Evolutionary conservation across 2,113 vertebrate species (phyloP), one percentile per base, ranked within the genome.

Genomic region (Sinocyclocheilus maitianheensis): DNA sequence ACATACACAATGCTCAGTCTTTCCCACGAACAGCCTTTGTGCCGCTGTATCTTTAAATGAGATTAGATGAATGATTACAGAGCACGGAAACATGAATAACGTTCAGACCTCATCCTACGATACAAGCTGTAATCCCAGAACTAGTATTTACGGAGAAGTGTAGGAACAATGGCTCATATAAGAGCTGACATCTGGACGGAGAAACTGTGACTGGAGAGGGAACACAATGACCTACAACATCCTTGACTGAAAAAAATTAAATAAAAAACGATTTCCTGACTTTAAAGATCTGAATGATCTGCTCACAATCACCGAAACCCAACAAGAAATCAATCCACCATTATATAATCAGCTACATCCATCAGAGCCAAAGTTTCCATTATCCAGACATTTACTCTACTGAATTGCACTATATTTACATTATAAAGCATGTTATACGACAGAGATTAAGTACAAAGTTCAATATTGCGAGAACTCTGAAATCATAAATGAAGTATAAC

Each of bases 31-130:
- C 81, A 16, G 24, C 72, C 63, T 62, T 87, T 87, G 77, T 89
- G 67, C 77, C 34, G 14, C 67, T 58, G 76, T 34, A 81, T 83
- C 72, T 89, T 83, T 87, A 85, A 85, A 83, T 79, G 63, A 84
- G 86, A 89, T 89, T 87, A 89, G 81, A 78, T 77, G 83, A 89
- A 51, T 55, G 78, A 87, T 89, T 87, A 87, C 83, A 87, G 83
- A 87, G 85, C 83, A 71, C 58, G 30, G 55, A 77, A 55, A 67
- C 43, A 67, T 81, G 81, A 88, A 88, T 81, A 80, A 85, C 18
- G 34, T 83, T 81, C 55, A 76, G 72, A 80, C n/a, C 63, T 62
- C 67, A 26, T 53, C 11, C 5, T 53, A 84, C 30, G 82, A 85
- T 85, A 22, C 77, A 67, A 24, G 30, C 76, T 81, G 65, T 53